Conservation (phyloP, 2,888 invertebrate species). For the Periphyllus acericola region DNA sequence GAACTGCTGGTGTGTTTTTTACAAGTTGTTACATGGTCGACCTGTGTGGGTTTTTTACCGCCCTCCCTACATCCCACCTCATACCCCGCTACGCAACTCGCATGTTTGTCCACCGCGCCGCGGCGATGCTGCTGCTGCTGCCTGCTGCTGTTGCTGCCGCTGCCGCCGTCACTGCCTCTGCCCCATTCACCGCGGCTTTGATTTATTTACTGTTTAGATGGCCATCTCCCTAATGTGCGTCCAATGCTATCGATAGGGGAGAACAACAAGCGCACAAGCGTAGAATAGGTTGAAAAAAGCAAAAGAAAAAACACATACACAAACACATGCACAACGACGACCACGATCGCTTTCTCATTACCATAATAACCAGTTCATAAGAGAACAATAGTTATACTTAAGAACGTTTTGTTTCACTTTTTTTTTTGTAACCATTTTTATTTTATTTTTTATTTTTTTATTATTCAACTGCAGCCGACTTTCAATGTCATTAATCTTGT, state of each 20-base stretch:
- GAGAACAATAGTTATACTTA: slow-evolving; percentile 60
- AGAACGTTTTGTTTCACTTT: slow-evolving; percentile 43
- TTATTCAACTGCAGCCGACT: slow-evolving; percentile 21
- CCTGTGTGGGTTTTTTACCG: slow-evolving; percentile 61
- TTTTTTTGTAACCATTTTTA: slow-evolving; percentile 15
- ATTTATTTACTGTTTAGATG: slow-evolving; percentile 62
- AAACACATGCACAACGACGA: slow-evolving; percentile 25
- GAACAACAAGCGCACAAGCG: slow-evolving; percentile 36
- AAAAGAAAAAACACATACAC: slow-evolving; percentile 23
- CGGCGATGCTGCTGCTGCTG: slow-evolving; percentile 14
- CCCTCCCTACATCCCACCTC: background rate
- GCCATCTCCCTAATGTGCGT: slow-evolving; percentile 58
- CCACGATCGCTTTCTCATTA: slow-evolving; percentile 58
- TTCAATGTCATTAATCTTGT: slow-evolving; percentile 53
- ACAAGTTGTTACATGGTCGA: slow-evolving; percentile 62
- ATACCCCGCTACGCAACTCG: slow-evolving; percentile 7
- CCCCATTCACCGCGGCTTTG: slow-evolving; percentile 59
- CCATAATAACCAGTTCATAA: slow-evolving; percentile 60
- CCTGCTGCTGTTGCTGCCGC: slow-evolving; percentile 23
- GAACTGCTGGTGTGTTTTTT: slow-evolving; percentile 62
- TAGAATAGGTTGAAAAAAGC: slow-evolving; percentile 37
- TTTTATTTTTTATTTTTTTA: slow-evolving; percentile 19
- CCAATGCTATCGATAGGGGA: slow-evolving; percentile 54
- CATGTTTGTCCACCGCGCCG: slow-evolving; percentile 42
- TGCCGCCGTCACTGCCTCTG: slow-evolving; percentile 9